phyloP scores from a whole-genome alignment of 1,140 invertebrate species.

The Aradophagus sp. region DNA sequence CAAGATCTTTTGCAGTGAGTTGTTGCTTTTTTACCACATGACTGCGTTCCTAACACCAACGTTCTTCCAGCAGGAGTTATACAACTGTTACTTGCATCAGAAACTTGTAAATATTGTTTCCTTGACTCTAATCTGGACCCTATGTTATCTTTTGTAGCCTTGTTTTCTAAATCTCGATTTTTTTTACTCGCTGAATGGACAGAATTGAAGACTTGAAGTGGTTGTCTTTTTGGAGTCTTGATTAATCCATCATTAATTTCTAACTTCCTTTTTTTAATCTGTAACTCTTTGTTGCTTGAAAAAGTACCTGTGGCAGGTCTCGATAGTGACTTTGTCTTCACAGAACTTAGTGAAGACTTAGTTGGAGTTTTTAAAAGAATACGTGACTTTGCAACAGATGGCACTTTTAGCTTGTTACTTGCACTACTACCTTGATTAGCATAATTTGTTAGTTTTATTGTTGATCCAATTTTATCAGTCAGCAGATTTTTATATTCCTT shows the following conservation, averaged over 20 bases:
- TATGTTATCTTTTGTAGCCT: too few relatives aligned
- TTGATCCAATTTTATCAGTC: slow-evolving; percentile 13
- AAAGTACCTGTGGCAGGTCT: too few relatives aligned
- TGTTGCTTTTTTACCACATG: not conserved
- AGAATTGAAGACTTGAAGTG: too few relatives aligned
- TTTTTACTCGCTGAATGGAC: too few relatives aligned
- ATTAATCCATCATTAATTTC: too few relatives aligned
- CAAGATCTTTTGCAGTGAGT: slow-evolving; percentile 7
- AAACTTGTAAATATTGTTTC: slow-evolving; percentile 1
- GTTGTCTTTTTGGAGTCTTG: too few relatives aligned
- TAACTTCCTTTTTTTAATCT: too few relatives aligned
- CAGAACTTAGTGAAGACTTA: not conserved
- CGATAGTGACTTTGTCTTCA: not conserved
- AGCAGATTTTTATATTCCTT: slow-evolving; percentile 34
- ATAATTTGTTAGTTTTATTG: slow-evolving; percentile 1
- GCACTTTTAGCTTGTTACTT: slow-evolving; percentile 1
- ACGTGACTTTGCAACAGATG: not conserved
- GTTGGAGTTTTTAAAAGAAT: slow-evolving; percentile 5
- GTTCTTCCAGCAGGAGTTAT: not conserved
- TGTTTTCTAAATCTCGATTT: too few relatives aligned
- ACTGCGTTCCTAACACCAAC: not conserved
- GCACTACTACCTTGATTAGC: not conserved
- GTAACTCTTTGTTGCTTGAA: too few relatives aligned
- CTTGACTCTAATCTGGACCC: not conserved
- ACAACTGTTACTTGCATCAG: not conserved